Evolutionary conservation across 2,888 invertebrate species (phyloP), one percentile per base, ranked within the genome.

Genomic region (Nomada fabriciana): DNA sequence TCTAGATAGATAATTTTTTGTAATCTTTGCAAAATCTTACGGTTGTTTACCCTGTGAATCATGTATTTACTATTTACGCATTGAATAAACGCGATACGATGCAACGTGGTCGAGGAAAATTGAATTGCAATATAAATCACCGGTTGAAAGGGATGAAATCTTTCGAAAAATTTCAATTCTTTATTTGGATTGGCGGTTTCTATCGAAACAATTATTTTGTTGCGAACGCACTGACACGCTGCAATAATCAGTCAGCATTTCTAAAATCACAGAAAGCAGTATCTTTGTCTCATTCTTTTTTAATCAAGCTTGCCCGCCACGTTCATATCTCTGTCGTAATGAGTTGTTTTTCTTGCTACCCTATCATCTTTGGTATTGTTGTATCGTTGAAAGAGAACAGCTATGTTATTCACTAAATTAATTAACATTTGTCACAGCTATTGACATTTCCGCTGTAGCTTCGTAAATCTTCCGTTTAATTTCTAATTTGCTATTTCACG

Each of bases 31-130:
- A 11, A 50, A 61, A 47, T 43, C 13, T 50, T 36, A 50, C 10
- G 59, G 52, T 83, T 57, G 53, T 72, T 86, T 81, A 65, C 74
- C 25, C 47, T 29, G 50, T 81, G 76, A 86, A 81, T 83, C 76
- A 83, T 25, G 50, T 43, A 59, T 70, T 53, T 78, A 73, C 59
- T 43, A 59, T 70, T 53, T 78, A 73, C 59, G 63, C 53, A 43
- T 42, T 2, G 23, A 25, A 67, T 52, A 53, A 76, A 52, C 10
- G 52, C 63, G 70, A 50, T 64, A 43, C 52, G 52, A 15, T 13
- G 36, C 42, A 13, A 4, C 23, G 47, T 0, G 2, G 13, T 3
- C 20, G 42, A 23, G 7, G 0, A 18, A 61, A 23, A 36, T 79
- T 64, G 13, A 23, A 55, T 57, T 18, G 5, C 0, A 20, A 47